These are phyloP conservation scores for Microtus ochrogaster DNA, from an alignment of 2,113 vertebrate genomes.

Conservation along the genomic window DNA sequence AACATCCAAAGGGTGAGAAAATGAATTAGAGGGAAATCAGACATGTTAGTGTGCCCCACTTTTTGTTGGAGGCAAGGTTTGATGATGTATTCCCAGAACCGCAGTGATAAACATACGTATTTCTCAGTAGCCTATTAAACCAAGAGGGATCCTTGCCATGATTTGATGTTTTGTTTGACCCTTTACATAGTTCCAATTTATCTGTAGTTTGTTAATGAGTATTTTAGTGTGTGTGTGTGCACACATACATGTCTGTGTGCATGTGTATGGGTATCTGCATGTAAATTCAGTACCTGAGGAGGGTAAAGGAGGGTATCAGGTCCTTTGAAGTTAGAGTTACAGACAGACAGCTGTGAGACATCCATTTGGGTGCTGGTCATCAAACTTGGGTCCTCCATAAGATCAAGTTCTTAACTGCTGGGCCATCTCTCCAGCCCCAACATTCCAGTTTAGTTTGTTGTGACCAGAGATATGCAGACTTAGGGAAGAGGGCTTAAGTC, in stretches of 20 bases:
- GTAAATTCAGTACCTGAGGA: neutral
- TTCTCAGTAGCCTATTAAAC: constrained; percentile 45
- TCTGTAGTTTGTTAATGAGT: neutral
- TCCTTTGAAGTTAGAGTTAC: neutral
- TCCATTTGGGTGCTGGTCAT: neutral
- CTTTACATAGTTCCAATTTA: neutral
- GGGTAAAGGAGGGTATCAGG: neutral
- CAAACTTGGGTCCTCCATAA: neutral
- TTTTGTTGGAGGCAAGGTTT: neutral
- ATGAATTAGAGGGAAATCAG: neutral
- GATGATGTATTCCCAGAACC: neutral
- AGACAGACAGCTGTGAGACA: neutral
- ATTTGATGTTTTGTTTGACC: constrained; percentile 6
- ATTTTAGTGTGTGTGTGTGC: neutral
- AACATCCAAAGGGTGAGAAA: constrained; percentile 4
- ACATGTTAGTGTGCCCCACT: neutral
- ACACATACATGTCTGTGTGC: no score
- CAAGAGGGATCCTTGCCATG: neutral
- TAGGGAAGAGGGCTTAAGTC: neutral
- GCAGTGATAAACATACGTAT: neutral
- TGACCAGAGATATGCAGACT: neutral
- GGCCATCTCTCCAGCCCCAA: neutral
- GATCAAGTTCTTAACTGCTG: neutral
- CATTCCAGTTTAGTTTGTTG: neutral
- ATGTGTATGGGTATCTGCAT: neutral